A percentile compares a stretch with the other conserved stretches of the same genome.
phyloP scores from a whole-genome alignment of 1,140 invertebrate genomes.

The Caerostris darwini region DNA sequence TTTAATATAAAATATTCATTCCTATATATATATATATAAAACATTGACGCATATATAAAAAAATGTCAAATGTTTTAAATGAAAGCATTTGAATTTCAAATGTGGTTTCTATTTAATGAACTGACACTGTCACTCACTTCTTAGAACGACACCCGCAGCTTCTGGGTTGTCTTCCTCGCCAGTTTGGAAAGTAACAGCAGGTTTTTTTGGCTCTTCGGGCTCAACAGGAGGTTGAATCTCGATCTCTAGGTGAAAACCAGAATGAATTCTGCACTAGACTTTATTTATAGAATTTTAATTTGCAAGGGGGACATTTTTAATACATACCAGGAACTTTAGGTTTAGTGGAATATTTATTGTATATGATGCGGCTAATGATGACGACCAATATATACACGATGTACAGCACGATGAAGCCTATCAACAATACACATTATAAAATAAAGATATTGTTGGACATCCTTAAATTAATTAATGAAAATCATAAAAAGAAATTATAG shows the following conservation, averaged over 20 bases:
- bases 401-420: constrained; percentile 85
- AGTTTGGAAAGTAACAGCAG: constrained; percentile 47
- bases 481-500: no score
- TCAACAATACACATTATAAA: constrained; percentile 2
- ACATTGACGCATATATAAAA: neutral
- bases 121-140: constrained; percentile 62
- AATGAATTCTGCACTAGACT: neutral
- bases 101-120: neutral
- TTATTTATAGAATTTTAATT: no score
- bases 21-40: neutral
- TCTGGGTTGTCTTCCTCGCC: constrained; percentile 74
- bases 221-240: constrained; percentile 51
- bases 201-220: neutral
- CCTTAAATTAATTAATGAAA: no score
- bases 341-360: constrained; percentile 78
- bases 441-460: neutral
- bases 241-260: constrained; percentile 29
- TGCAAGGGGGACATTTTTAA: neutral
- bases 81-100: neutral
- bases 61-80: neutral
- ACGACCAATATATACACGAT: constrained; percentile 85
- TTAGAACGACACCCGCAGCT: constrained; percentile 74
- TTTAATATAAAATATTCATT: neutral
- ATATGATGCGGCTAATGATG: constrained; percentile 83
- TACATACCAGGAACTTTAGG: constrained; percentile 67